These are phyloP conservation scores for Pyrgilauda ruficollis DNA, from an alignment of 2,113 vertebrate species.

Conservation along the genomic window DNA sequence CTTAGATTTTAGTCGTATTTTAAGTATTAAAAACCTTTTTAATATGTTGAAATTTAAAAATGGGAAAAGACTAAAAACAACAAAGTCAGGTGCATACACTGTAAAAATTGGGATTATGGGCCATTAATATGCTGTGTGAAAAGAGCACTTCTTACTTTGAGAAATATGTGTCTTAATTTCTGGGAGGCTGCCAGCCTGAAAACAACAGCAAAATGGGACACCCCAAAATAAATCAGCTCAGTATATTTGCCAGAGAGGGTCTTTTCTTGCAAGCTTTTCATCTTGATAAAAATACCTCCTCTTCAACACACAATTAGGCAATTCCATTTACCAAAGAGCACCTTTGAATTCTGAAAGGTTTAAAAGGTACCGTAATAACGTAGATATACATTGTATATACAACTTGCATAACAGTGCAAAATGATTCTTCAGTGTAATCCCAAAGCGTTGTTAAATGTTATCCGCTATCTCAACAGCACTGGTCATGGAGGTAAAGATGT, in stretches of 20 bases:
- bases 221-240: conserved; percentile 33
- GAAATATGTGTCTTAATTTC: conserved; percentile 1
- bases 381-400: neutral
- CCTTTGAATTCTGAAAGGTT: neutral
- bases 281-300: conserved; percentile 12
- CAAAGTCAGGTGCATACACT: neutral
- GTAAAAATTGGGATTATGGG: conserved; percentile 46
- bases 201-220: neutral
- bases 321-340: conserved; percentile 20
- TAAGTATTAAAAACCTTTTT: conserved; percentile 73
- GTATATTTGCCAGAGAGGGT: neutral
- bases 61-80: neutral
- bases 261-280: neutral
- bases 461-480: neutral
- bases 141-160: neutral
- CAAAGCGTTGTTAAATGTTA: neutral
- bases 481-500: neutral
- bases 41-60: conserved; percentile 65
- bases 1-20: conserved; percentile 57
- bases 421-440: neutral
- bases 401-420: neutral
- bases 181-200: conserved; percentile 13
- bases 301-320: neutral
- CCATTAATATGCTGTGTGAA: neutral
- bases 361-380: neutral